Conservation (phyloP, 1,140 invertebrate genomes). For the Drosophila pseudoananassae region DNA sequence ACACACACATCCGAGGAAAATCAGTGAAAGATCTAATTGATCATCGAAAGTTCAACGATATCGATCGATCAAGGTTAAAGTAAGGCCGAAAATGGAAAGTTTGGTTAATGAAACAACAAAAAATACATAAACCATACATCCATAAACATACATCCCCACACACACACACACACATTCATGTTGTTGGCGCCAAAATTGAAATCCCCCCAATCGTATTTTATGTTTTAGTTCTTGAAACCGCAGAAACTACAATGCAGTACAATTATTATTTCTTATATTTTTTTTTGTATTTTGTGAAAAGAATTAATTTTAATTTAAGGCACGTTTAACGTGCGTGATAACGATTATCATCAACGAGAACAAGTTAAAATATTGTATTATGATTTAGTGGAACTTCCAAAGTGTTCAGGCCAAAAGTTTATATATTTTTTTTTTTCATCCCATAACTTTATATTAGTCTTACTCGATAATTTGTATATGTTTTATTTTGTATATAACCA, state of each 20-base stretch:
- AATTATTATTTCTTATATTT: slow-evolving; percentile 56
- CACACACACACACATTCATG: not conserved
- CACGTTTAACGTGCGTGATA: slow-evolving; percentile 55
- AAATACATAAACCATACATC: slow-evolving; percentile 7
- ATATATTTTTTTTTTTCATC: slow-evolving; percentile 10
- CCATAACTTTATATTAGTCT: slow-evolving; percentile 25
- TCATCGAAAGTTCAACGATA: slow-evolving; percentile 75
- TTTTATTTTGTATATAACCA: slow-evolving; percentile 57
- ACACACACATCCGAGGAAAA: slow-evolving; percentile 4
- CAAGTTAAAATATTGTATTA: slow-evolving; percentile 51
- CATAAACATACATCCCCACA: slow-evolving; percentile 8
- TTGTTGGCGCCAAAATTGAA: slow-evolving; percentile 9
- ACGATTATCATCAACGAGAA: not conserved
- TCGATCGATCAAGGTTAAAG: slow-evolving; percentile 72
- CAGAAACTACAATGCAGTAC: slow-evolving; percentile 74
- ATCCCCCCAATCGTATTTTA: slow-evolving; percentile 38
- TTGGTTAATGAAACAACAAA: slow-evolving; percentile 47
- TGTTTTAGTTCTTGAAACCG: slow-evolving; percentile 48
- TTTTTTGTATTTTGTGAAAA: slow-evolving; percentile 26
- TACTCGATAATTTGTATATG: slow-evolving; percentile 22
- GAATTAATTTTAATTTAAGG: slow-evolving; percentile 43
- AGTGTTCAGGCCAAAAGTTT: slow-evolving; percentile 79
- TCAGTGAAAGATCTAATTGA: slow-evolving; percentile 46
- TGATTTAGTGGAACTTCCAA: slow-evolving; percentile 73
- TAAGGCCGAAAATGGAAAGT: slow-evolving; percentile 56